Percentiles rank a stretch among this genome's conserved stretches.
phyloP scores from a whole-genome alignment of 2,797 vertebrate genomes.

The Rhinatrema bivittatum region DNA sequence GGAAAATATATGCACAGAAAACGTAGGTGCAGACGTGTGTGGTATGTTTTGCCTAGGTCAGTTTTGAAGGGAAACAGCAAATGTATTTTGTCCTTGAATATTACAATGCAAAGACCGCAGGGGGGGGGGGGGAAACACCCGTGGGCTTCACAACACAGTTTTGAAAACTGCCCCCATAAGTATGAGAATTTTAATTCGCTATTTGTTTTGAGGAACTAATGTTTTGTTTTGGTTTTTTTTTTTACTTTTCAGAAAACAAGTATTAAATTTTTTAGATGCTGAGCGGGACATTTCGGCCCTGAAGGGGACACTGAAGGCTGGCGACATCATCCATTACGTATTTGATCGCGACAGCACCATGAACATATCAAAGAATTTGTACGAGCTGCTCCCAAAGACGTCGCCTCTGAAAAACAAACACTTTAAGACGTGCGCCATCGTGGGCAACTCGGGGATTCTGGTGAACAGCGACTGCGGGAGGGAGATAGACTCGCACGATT shows the following conservation, averaged over 20 bases:
- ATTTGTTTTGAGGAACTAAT: no score
- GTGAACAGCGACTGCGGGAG: slow-evolving; percentile 86
- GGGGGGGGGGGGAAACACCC: no score
- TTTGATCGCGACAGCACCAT: slow-evolving; percentile 92
- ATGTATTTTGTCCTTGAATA: no score
- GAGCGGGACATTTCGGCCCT: slow-evolving; percentile 94
- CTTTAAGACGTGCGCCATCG: slow-evolving; percentile 82
- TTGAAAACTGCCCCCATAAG: no score
- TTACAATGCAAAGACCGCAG: no score
- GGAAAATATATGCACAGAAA: no score
- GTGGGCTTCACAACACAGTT: no score
- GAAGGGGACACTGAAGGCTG: slow-evolving; percentile 85
- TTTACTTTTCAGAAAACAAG: slow-evolving; percentile 71
- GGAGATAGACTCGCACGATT: slow-evolving; percentile 87
- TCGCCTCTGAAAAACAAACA: slow-evolving; percentile 88
- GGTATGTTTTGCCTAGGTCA: no score
- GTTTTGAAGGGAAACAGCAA: no score
- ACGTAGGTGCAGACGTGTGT: no score
- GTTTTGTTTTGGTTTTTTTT: no score
- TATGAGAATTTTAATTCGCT: no score
- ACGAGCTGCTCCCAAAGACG: slow-evolving; percentile 77
- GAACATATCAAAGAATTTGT: slow-evolving; percentile 88
- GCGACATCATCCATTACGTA: slow-evolving; percentile 88
- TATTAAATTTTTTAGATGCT: slow-evolving; percentile 85
- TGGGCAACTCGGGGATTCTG: slow-evolving; percentile 90